A percentile compares a stretch with the other conserved stretches of the same genome.
Evolutionary conservation across 2,113 vertebrate genomes (phyloP).

Genomic region (Aegithalos caudatus): DNA sequence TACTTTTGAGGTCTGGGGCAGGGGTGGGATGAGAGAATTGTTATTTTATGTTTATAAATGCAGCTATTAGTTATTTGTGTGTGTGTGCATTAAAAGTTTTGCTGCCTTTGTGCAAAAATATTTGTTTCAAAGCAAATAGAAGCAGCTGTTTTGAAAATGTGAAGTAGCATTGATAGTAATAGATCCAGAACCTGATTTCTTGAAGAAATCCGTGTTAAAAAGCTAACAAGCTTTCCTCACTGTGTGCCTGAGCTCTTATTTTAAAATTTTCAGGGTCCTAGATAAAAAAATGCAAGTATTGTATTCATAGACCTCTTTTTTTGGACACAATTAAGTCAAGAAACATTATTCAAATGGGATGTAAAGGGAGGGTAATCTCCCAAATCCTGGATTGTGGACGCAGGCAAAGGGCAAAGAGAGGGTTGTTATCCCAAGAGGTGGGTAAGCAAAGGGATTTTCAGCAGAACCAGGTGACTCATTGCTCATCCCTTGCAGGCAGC

Average conservation of each 20-base stretch:
- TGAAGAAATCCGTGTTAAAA: not conserved
- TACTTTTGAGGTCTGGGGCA: not conserved
- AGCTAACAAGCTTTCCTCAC: not conserved
- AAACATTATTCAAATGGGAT: not conserved
- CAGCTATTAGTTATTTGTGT: not conserved
- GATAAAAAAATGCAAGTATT: not conserved
- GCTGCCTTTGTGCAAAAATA: not conserved
- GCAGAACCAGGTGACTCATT: not conserved
- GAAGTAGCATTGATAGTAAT: not conserved
- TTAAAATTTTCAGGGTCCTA: not conserved
- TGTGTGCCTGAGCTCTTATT: not conserved
- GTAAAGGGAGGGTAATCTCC: no score
- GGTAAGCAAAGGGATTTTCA: not conserved
- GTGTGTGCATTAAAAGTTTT: not conserved
- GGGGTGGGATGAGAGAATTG: not conserved
- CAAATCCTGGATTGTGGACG: accelerated
- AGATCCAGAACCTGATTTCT: not conserved
- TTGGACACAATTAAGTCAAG: not conserved
- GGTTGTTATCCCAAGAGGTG: not conserved
- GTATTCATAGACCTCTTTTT: not conserved
- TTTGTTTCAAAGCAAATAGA: not conserved
- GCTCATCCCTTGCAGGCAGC: slow-evolving; percentile 64
- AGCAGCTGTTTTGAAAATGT: not conserved
- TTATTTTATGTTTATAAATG: not conserved
- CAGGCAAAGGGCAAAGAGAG: not conserved